Conservation (phyloP, 2,797 vertebrate genomes). For the Lacerta viridis region DNA sequence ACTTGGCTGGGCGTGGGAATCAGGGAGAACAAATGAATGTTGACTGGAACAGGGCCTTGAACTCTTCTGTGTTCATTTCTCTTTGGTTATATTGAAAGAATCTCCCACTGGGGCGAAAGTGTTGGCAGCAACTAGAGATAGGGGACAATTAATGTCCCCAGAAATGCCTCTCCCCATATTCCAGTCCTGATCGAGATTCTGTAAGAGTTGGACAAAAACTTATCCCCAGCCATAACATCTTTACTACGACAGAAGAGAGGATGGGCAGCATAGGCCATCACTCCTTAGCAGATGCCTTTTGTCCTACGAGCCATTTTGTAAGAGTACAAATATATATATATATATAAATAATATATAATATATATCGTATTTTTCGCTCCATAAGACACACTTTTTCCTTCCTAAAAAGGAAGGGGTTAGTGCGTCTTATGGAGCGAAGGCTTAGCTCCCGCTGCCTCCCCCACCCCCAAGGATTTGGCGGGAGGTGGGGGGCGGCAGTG, state of each 20-base stretch:
- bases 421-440: no score
- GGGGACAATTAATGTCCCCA: conserved; percentile 10
- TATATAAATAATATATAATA: no score
- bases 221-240: background rate
- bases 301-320: no score
- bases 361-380: no score
- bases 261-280: background rate
- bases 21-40: conserved; percentile 1
- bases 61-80: conserved; percentile 23
- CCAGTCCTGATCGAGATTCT: background rate
- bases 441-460: no score
- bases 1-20: background rate
- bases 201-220: no score
- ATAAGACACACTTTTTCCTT: no score
- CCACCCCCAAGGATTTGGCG: no score
- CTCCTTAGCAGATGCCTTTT: background rate
- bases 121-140: background rate
- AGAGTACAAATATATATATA: no score
- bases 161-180: conserved; percentile 8
- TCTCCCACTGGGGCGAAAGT: background rate
- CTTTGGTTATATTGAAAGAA: conserved; percentile 11
- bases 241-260: background rate
- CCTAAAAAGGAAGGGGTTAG: no score
- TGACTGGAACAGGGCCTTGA: background rate
- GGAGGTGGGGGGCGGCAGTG: no score